Evolutionary conservation across 2,797 vertebrate species (phyloP), one percentile per base, ranked within the genome.

Genomic region (Galaxias olidus): DNA sequence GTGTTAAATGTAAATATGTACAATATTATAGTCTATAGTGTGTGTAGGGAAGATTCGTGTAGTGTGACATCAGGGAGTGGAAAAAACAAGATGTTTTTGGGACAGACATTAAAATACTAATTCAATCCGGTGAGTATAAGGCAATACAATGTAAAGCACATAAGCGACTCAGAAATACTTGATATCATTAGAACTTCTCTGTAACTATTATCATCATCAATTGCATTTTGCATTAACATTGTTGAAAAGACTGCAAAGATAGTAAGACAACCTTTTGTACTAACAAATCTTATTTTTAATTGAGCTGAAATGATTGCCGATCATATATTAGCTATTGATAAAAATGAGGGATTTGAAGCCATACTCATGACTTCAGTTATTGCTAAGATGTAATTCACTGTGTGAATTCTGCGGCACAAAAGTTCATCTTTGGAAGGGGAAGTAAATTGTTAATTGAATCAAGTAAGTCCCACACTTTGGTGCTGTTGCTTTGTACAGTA

Each of bases 341-440:
- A 51, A 7, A 9, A 9, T 15, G 6, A 51, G 15, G 14, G 15
- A 6, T 30, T 44, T 30, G 6, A 30, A 30, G 30, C 30, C 30
- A 5, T 46, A 17, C 17, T 43, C 42, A 18, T 59, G n/a, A 12
- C 7, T n/a, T 14, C 47, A 20, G 54, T 65, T 61, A 48, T 56
- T 14, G 46, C 46, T 56, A 0, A 40, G 44, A 5, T 6, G 10
- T 55, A 44, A 64, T 17, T 20, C 30, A 50, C 18, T 73, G 74
- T 73, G 70, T 69, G 74, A 72, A 59, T 66, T 20, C 9, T 55
- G 49, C 50, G n/a, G 45, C 6, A 62, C 41, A 1, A 52, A 47
- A 74, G 58, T 60, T 87, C 17, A 4, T 79, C 52, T 86, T 86
- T 77, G 78, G 73, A 4, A 65, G 58, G 54, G 80, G 77, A 17